Evolutionary conservation across 2,797 vertebrate genomes (phyloP).

Genomic region (Sebastes glaucus): DNA sequence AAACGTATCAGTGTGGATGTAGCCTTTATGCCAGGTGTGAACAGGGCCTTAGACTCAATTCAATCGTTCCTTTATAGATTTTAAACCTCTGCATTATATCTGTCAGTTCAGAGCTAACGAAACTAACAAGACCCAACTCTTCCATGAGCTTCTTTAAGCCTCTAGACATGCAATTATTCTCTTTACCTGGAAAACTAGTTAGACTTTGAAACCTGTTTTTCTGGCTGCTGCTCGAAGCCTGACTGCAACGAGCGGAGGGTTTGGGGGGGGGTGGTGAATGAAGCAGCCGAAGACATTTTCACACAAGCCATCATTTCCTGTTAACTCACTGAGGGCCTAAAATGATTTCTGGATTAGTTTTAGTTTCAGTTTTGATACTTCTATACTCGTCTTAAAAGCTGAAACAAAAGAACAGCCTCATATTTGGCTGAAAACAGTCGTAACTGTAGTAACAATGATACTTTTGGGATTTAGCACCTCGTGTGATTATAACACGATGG

Average conservation of each 20-base stretch:
- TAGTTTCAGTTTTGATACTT: background rate
- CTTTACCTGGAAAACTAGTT: conserved; percentile 19
- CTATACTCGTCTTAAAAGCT: background rate
- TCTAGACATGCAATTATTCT: conserved; percentile 9
- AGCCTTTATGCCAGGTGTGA: background rate
- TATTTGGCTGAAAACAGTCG: background rate
- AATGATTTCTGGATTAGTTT: background rate
- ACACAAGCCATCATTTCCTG: background rate
- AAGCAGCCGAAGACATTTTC: background rate
- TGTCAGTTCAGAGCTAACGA: background rate
- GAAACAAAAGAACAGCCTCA: background rate
- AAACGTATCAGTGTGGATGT: no score
- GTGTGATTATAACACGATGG: background rate
- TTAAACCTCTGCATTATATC: no score
- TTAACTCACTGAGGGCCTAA: background rate
- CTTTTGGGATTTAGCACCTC: background rate
- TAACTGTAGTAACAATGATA: background rate
- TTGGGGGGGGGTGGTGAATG: background rate
- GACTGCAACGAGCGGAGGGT: background rate
- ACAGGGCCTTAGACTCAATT: no score
- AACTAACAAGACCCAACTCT: background rate
- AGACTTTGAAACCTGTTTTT: conserved; percentile 47
- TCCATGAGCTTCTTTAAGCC: conserved; percentile 10
- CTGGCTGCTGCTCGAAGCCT: background rate
- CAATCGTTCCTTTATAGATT: no score